Conservation (phyloP, 2,113 vertebrate genomes). For the Bostrychus sinensis region DNA sequence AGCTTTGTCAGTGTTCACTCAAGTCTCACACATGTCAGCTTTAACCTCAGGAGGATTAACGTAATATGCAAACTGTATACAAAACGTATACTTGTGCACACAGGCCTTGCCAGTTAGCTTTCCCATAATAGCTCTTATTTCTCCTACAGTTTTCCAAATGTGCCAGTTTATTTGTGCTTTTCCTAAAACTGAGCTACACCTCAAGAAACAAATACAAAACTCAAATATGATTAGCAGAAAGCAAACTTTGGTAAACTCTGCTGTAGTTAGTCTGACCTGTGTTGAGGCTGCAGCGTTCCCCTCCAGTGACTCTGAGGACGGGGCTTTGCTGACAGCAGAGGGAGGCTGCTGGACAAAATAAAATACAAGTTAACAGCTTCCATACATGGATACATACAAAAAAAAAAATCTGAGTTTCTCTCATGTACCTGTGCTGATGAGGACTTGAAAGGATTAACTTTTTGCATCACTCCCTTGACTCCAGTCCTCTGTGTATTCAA, state of each 20-base stretch:
- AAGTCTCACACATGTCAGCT: neutral
- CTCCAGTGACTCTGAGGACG: constrained; percentile 17
- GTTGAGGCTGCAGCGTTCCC: neutral
- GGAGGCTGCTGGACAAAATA: constrained; percentile 16
- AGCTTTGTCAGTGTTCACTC: too few relatives aligned
- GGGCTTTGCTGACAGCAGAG: constrained; percentile 6
- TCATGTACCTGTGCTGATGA: constrained; percentile 33
- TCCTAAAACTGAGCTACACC: neutral
- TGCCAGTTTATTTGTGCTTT: neutral
- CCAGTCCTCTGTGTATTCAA: constrained; percentile 35
- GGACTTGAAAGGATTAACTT: constrained; percentile 62
- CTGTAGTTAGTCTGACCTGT: too few relatives aligned
- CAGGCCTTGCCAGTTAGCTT: neutral
- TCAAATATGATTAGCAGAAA: too few relatives aligned
- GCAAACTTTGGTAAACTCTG: too few relatives aligned
- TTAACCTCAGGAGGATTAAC: neutral
- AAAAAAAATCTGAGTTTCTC: too few relatives aligned
- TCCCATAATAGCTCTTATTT: too few relatives aligned
- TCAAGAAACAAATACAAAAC: too few relatives aligned
- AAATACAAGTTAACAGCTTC: neutral
- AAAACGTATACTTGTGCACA: neutral
- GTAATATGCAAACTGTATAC: neutral
- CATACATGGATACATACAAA: neutral
- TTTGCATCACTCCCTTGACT: constrained; percentile 58
- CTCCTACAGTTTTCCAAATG: too few relatives aligned